Evolutionary conservation across 2,888 invertebrate genomes (phyloP), one percentile per base, ranked within the genome.

Genomic region (Melipona bicolor): DNA sequence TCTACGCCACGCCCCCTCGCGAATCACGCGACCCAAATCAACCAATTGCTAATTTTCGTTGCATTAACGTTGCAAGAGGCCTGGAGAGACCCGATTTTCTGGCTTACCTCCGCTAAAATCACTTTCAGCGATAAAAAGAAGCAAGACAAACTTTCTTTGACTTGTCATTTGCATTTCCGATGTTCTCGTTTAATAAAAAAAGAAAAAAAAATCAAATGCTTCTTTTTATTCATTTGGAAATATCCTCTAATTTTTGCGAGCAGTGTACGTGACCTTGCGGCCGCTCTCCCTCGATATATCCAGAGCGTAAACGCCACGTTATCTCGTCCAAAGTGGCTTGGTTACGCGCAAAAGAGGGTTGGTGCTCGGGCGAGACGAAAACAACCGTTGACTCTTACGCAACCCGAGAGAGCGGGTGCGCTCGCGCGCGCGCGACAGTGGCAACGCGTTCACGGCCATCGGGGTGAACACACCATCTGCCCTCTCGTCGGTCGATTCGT

Each of bases 311-410:
- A n/a, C 32, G 19, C 24, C 50, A 9, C 43, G 24, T 77, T 80
- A 70, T 74, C 67, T 50, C 62, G 4, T 24, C 21, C 24, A 21
- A 59, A n/a, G 73, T 59, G 65, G 17, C 19, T 24, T 56, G 62
- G 49, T 24, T 65, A 36, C 24, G n/a, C 24, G 76, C 68, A 36
- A 43, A 32, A 50, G 59, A 24, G 69, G 77, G 79, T 62, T 65
- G 64, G 50, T 24, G 36, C 43, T n/a, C 50, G 74, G 77, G 65
- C 77, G 86, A 65, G 77, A 86, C 88, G 90, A 91, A 90, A 93
- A 93, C 91, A 92, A 92, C 92, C 91, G 92, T 93, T 93, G 91
- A 91, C 88, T 92, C 90, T 93, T 93, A 92, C 92, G 93, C 92
- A 93, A 93, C 88, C 86, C 84, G 49, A 72, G 56, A 27, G 43